Percentiles rank a stretch among this genome's conserved stretches.
These are phyloP conservation scores for Lordiphosa stackelbergi DNA, from an alignment of 1,140 invertebrate genomes.

Conservation along the genomic window DNA sequence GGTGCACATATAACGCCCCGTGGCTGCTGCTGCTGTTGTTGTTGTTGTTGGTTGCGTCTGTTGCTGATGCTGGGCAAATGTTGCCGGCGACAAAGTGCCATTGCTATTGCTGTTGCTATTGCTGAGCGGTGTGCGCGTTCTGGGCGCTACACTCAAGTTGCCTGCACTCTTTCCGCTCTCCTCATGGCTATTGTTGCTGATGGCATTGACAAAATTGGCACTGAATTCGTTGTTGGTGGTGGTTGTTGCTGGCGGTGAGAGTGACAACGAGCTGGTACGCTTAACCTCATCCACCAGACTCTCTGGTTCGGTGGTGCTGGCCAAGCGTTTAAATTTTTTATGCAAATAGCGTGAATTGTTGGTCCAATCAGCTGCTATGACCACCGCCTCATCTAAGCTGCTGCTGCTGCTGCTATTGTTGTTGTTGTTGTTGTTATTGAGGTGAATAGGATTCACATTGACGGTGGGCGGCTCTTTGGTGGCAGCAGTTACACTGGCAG, in stretches of 20 bases:
- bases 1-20: conserved; percentile 86
- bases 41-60: conserved; percentile 53
- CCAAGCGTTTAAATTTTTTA: conserved; percentile 94
- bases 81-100: conserved; percentile 50
- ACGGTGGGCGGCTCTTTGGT: conserved; percentile 23
- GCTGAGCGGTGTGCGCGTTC: conserved; percentile 54
- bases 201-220: conserved; percentile 63
- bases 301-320: conserved; percentile 80
- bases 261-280: conserved; percentile 75
- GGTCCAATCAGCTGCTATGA: conserved; percentile 55
- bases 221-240: conserved; percentile 43
- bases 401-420: conserved; percentile 1
- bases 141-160: conserved; percentile 16
- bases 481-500: conserved; percentile 20
- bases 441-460: conserved; percentile 6
- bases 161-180: conserved; percentile 16
- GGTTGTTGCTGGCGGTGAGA: conserved; percentile 44
- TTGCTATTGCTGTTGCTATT: conserved; percentile 37
- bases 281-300: conserved; percentile 36
- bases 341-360: conserved; percentile 88
- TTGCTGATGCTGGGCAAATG: conserved; percentile 64
- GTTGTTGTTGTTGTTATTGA: too few species aligned
- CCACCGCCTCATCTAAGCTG: conserved; percentile 43
- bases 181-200: conserved; percentile 65
- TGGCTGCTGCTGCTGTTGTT: conserved; percentile 1